phyloP scores from a whole-genome alignment of 2,797 vertebrate species.

The Poeciliopsis gracilis region DNA sequence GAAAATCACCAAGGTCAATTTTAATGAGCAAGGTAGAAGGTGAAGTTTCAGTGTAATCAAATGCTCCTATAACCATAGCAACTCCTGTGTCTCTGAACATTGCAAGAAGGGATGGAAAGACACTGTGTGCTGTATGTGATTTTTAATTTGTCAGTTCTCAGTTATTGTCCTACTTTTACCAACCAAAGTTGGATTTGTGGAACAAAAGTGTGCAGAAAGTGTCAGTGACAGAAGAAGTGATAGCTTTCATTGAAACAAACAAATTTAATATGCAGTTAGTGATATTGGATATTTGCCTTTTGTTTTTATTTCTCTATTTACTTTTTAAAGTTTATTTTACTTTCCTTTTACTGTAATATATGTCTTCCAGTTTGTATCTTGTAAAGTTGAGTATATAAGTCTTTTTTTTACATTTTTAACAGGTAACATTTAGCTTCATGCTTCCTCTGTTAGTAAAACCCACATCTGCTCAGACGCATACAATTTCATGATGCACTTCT shows the following conservation, averaged over 20 bases:
- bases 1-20: background rate
- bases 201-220: background rate
- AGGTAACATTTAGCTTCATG: background rate
- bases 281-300: background rate
- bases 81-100: background rate
- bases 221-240: background rate
- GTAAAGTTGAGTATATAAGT: background rate
- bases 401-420: background rate
- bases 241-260: background rate
- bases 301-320: background rate
- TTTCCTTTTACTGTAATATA: background rate
- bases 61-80: background rate
- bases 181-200: background rate
- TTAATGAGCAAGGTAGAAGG: slow-evolving; percentile 4
- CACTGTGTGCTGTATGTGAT: background rate
- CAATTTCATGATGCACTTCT: slow-evolving; percentile 3
- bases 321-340: background rate
- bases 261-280: background rate
- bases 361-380: background rate
- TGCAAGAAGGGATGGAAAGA: background rate
- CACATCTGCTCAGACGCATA: background rate
- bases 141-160: background rate
- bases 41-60: background rate
- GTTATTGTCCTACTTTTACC: background rate
- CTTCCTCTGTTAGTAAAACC: background rate